Evolutionary conservation across 35 echinoderm and acorn worm species (phyloP).

Genomic region (Amphiura filiformis): DNA sequence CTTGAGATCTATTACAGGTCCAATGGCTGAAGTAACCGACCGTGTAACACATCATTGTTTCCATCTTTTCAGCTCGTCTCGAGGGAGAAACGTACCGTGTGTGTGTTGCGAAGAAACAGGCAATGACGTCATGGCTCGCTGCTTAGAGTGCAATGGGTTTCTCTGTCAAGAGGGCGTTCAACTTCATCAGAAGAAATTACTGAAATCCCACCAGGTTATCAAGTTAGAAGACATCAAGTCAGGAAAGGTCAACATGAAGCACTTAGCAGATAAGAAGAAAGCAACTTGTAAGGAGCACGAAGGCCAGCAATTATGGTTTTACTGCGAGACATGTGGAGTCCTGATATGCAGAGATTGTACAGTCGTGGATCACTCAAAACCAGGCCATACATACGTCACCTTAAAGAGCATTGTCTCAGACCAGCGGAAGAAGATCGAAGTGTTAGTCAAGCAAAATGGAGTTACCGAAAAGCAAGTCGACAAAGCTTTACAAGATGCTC

Average conservation of each 20-base stretch:
- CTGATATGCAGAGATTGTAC: slow-evolving; percentile 25
- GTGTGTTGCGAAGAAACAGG: not conserved
- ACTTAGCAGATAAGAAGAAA: not conserved
- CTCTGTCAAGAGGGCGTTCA: not conserved
- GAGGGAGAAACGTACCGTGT: not conserved
- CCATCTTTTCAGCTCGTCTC: not conserved
- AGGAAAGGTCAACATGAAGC: not conserved
- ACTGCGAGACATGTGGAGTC: slow-evolving; percentile 21
- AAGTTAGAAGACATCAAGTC: not conserved
- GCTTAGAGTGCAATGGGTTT: not conserved
- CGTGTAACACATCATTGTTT: no score
- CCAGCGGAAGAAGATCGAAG: not conserved
- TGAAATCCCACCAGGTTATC: not conserved
- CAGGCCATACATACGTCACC: not conserved
- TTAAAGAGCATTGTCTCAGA: not conserved
- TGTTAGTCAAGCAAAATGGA: no score
- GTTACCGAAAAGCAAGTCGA: not conserved
- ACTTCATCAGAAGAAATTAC: not conserved
- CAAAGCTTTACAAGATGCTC: no score
- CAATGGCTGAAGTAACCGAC: no score
- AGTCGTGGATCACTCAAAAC: not conserved
- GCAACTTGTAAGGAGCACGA: not conserved
- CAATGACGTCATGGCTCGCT: not conserved
- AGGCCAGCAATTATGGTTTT: not conserved
- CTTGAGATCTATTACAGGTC: no score